Percentiles rank a stretch among this genome's conserved stretches.
These are phyloP conservation scores for Petaurus breviceps DNA, from an alignment of 2,113 vertebrate genomes.

Conservation along the genomic window DNA sequence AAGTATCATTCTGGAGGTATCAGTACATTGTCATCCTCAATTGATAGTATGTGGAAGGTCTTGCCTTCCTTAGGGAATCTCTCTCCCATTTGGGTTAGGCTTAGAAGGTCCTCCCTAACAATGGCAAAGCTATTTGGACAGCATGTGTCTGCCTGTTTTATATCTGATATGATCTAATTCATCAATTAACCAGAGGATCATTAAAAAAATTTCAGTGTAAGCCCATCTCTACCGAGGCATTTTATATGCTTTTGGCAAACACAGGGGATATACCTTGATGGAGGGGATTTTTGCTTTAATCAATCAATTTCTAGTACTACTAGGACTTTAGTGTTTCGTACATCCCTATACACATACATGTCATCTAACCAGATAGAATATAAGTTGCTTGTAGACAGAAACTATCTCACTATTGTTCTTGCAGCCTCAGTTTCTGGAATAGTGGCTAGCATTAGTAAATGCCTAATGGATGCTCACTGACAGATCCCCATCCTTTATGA, in stretches of 20 bases:
- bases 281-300: background rate
- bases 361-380: background rate
- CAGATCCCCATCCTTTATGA: background rate
- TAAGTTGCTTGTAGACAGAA: background rate
- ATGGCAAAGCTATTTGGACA: background rate
- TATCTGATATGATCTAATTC: background rate
- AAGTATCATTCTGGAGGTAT: background rate
- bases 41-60: background rate
- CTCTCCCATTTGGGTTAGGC: background rate
- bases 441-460: background rate
- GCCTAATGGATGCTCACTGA: background rate
- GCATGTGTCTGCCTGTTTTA: background rate
- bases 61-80: background rate
- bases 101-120: background rate
- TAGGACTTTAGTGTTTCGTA: background rate
- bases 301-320: background rate
- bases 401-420: background rate
- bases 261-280: background rate
- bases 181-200: background rate
- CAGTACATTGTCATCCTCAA: background rate
- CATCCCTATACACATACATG: background rate
- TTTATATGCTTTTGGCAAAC: background rate
- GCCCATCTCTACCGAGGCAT: background rate
- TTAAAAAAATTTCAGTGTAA: background rate
- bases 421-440: background rate